These are phyloP conservation scores for Drosophila gaucha DNA, from an alignment of 2,888 invertebrate genomes.

Conservation along the genomic window DNA sequence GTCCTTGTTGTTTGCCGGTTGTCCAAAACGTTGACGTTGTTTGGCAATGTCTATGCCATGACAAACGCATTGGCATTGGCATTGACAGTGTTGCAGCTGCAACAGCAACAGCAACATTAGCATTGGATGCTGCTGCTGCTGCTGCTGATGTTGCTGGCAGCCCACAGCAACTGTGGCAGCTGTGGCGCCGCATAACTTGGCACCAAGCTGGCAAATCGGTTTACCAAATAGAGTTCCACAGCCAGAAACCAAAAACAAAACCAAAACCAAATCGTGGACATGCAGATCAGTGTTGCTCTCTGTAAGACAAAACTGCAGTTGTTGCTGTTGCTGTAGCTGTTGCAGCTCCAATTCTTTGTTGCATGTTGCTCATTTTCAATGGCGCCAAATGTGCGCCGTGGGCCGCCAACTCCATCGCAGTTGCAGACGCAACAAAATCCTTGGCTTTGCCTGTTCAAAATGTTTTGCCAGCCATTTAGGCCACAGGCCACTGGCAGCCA, in stretches of 20 bases:
- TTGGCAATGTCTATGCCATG: constrained; percentile 61
- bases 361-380: constrained; percentile 73
- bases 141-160: constrained; percentile 1
- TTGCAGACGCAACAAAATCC: constrained; percentile 57
- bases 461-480: constrained; percentile 61
- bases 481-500: constrained; percentile 49
- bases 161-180: constrained; percentile 14
- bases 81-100: constrained; percentile 58
- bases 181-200: constrained; percentile 75
- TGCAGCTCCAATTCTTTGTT: constrained; percentile 64
- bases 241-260: constrained; percentile 35
- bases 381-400: constrained; percentile 75
- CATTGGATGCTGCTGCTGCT: constrained; percentile 47
- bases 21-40: constrained; percentile 66
- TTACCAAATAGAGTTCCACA: constrained; percentile 67
- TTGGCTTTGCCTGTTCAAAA: constrained; percentile 58
- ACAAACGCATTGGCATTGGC: constrained; percentile 77
- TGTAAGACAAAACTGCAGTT: constrained; percentile 51
- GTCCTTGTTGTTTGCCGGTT: constrained; percentile 58
- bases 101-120: constrained; percentile 39
- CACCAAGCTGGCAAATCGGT: constrained; percentile 76
- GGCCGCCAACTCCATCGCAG: constrained; percentile 40
- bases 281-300: constrained; percentile 24
- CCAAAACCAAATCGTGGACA: constrained; percentile 40
- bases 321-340: constrained; percentile 25